Conservation (phyloP, 2,113 vertebrate genomes). For the Poecilia latipinna region DNA sequence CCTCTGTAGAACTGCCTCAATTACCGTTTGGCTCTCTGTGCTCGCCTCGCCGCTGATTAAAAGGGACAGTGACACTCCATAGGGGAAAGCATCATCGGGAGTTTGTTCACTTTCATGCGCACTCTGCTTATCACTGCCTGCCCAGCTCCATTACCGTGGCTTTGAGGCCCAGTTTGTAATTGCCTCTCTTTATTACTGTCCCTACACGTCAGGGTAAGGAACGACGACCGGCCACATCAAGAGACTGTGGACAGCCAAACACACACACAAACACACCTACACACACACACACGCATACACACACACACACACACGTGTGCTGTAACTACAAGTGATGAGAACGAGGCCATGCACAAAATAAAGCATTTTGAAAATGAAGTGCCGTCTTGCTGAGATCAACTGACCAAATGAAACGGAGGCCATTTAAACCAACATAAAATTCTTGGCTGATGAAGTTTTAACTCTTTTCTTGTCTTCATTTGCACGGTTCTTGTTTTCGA, state of each 20-base stretch:
- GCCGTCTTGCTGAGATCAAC: conserved; percentile 15
- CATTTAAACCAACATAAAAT: conserved; percentile 26
- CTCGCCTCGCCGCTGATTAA: conserved; percentile 75
- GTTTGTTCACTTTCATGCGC: conserved; percentile 75
- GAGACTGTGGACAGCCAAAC: conserved; percentile 26
- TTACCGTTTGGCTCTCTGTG: conserved; percentile 61
- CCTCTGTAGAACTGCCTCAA: conserved; percentile 63
- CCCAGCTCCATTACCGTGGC: conserved; percentile 74
- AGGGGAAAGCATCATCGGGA: conserved; percentile 63
- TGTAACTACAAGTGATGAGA: conserved; percentile 28
- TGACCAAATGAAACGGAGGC: conserved; percentile 44
- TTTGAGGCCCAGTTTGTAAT: conserved; percentile 74
- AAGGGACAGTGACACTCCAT: conserved; percentile 65
- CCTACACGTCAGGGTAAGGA: conserved; percentile 67
- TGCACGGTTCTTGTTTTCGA: conserved; percentile 2
- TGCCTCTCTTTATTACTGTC: conserved; percentile 73
- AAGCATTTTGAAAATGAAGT: conserved; percentile 31
- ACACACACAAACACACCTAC: conserved; percentile 9
- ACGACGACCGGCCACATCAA: conserved; percentile 54
- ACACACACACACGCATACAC: conserved; percentile 9
- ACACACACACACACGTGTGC: background rate
- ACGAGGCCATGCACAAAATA: conserved; percentile 24
- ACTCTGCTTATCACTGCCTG: conserved; percentile 73
- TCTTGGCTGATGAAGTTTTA: conserved; percentile 22
- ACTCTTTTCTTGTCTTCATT: conserved; percentile 7